phyloP scores from a whole-genome alignment of 2,888 invertebrate genomes.

The Amblyjoppa fuscipennis region DNA sequence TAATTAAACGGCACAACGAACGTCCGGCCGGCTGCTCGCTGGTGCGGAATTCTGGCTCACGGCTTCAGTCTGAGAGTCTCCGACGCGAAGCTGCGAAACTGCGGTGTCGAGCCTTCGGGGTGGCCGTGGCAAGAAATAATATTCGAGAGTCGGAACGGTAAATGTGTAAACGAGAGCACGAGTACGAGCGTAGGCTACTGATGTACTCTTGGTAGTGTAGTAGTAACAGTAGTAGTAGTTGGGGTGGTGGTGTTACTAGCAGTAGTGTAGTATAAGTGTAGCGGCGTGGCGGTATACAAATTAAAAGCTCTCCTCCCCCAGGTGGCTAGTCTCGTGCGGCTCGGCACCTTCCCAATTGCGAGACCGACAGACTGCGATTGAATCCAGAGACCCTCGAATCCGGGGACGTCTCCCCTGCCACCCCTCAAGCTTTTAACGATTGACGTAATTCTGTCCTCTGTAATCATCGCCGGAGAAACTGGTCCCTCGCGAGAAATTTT shows the following conservation, averaged over 20 bases:
- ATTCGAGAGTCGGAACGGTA: conserved; percentile 32
- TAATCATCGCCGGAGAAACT: conserved; percentile 2
- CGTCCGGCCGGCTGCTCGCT: conserved; percentile 46
- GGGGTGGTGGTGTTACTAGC: too few relatives aligned
- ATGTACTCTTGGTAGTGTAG: not conserved
- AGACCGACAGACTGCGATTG: not conserved
- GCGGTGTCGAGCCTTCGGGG: not conserved
- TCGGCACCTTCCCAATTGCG: not conserved
- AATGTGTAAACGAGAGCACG: conserved; percentile 26
- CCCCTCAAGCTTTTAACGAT: not conserved
- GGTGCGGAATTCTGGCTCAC: conserved; percentile 40
- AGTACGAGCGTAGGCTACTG: not conserved
- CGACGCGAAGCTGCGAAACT: conserved; percentile 65
- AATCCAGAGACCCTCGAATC: not conserved
- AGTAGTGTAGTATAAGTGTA: not conserved
- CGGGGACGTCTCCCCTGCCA: not conserved
- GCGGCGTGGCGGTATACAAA: conserved; percentile 8
- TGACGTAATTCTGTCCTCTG: not conserved
- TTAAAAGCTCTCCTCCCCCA: conserved; percentile 26
- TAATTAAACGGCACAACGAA: conserved; percentile 76
- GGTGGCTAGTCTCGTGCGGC: not conserved
- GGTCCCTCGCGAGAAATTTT: conserved; percentile 14
- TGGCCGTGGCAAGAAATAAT: conserved; percentile 34
- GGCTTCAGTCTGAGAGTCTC: conserved; percentile 36
- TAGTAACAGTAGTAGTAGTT: not conserved